Conservation (phyloP, 2,888 invertebrate species). For the Ecdyonurus torrentis region DNA sequence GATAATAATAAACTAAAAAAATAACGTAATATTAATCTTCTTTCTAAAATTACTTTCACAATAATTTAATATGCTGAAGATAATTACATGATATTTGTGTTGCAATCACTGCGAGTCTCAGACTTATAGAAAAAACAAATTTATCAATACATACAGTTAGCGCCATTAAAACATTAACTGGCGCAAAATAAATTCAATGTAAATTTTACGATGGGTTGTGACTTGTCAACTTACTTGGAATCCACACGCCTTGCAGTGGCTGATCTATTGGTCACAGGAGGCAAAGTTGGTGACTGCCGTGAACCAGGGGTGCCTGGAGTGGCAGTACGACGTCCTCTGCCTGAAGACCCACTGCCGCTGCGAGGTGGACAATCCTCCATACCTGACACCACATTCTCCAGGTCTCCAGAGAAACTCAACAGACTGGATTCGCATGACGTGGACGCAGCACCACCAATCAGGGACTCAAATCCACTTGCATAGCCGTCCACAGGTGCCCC, state of each 20-base stretch:
- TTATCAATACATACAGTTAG: no score
- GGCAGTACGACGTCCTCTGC: not conserved
- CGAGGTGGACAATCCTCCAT: constrained; percentile 12
- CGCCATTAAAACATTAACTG: no score
- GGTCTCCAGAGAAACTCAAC: constrained; percentile 57
- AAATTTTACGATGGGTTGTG: no score
- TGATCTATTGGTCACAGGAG: not conserved
- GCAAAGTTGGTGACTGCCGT: not conserved
- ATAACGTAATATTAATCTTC: no score
- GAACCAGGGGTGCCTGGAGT: not conserved
- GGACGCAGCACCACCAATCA: constrained; percentile 27
- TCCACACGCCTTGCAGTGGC: not conserved
- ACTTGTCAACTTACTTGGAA: not conserved
- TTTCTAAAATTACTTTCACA: no score
- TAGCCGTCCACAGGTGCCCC: constrained; percentile 45
- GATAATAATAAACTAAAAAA: no score
- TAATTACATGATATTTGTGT: no score
- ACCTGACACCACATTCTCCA: constrained; percentile 33
- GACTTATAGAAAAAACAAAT: no score
- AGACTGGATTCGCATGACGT: constrained; percentile 62
- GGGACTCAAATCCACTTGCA: constrained; percentile 43
- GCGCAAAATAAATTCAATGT: no score
- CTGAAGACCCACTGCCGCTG: not conserved
- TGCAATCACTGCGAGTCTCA: no score
- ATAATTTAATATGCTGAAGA: no score